A percentile compares a stretch with the other conserved stretches of the same genome.
These are phyloP conservation scores for Craterocephalus amniculus DNA, from an alignment of 2,797 vertebrate genomes.

Conservation along the genomic window DNA sequence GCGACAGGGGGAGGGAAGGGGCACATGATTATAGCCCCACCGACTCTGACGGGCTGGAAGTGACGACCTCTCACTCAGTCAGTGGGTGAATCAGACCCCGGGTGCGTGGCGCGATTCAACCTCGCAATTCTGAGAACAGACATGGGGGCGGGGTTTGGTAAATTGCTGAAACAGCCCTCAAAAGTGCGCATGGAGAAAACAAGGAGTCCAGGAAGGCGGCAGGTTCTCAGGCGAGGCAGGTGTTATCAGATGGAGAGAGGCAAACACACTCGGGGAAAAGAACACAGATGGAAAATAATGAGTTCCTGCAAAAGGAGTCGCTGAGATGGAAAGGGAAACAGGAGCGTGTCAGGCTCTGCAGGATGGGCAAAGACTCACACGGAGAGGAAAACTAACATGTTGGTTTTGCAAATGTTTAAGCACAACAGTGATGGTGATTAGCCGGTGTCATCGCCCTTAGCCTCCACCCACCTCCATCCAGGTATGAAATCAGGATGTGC, in stretches of 20 bases:
- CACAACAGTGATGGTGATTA: conserved; percentile 2
- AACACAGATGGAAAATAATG: conserved; percentile 58
- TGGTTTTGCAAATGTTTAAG: conserved; percentile 18
- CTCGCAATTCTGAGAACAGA: conserved; percentile 27
- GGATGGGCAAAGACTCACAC: conserved; percentile 9
- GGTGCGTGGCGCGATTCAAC: conserved; percentile 43
- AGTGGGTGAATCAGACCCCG: conserved; percentile 45
- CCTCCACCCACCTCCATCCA: neutral
- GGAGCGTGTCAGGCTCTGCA: conserved; percentile 10
- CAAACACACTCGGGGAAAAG: conserved; percentile 31
- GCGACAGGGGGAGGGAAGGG: conserved; percentile 24
- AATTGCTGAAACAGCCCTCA: conserved; percentile 19
- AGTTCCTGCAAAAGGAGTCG: conserved; percentile 38
- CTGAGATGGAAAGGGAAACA: conserved; percentile 40
- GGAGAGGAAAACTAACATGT: conserved; percentile 8
- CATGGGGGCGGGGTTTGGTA: conserved; percentile 25
- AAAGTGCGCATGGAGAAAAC: conserved; percentile 17
- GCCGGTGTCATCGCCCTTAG: neutral
- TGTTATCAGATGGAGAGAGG: conserved; percentile 50
- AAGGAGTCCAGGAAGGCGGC: conserved; percentile 14
- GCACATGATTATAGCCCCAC: conserved; percentile 68
- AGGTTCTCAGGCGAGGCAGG: conserved; percentile 41
- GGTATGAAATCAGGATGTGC: too few species aligned
- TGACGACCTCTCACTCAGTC: conserved; percentile 63
- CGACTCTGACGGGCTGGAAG: conserved; percentile 67